phyloP scores from a whole-genome alignment of 2,888 invertebrate species.

The Cyclophora punctaria region DNA sequence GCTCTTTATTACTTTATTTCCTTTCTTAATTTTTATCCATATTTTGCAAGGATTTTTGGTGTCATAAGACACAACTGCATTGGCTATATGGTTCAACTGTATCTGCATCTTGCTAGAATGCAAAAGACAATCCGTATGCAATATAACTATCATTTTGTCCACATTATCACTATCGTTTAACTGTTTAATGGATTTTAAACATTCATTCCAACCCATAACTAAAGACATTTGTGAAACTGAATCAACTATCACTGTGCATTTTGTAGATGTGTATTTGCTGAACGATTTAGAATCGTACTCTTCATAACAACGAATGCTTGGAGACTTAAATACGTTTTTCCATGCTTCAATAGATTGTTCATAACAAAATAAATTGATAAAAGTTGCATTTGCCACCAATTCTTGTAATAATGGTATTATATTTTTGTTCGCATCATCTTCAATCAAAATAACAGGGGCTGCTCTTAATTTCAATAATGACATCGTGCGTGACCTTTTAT shows the following conservation, averaged over 20 bases:
- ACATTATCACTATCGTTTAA: constrained; percentile 34
- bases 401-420: constrained; percentile 46
- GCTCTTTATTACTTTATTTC: constrained; percentile 67
- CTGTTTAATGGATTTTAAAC: constrained; percentile 36
- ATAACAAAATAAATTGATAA: constrained; percentile 44
- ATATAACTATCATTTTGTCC: constrained; percentile 44
- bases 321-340: constrained; percentile 40
- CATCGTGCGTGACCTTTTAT: constrained; percentile 27
- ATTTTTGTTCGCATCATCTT: constrained; percentile 54
- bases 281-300: constrained; percentile 29
- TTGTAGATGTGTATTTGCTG: constrained; percentile 25
- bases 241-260: constrained; percentile 49
- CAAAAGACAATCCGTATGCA: constrained; percentile 69
- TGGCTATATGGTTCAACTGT: constrained; percentile 63
- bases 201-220: constrained; percentile 49
- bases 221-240: constrained; percentile 62
- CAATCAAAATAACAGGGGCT: constrained; percentile 49
- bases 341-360: constrained; percentile 48
- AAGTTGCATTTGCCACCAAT: constrained; percentile 31
- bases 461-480: constrained; percentile 47
- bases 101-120: constrained; percentile 49
- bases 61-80: constrained; percentile 49
- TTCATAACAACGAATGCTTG: constrained; percentile 33
- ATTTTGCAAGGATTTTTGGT: constrained; percentile 33
- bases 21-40: constrained; percentile 61